Conservation (phyloP, 2,888 invertebrate genomes). For the Ceraclea dissimilis region DNA sequence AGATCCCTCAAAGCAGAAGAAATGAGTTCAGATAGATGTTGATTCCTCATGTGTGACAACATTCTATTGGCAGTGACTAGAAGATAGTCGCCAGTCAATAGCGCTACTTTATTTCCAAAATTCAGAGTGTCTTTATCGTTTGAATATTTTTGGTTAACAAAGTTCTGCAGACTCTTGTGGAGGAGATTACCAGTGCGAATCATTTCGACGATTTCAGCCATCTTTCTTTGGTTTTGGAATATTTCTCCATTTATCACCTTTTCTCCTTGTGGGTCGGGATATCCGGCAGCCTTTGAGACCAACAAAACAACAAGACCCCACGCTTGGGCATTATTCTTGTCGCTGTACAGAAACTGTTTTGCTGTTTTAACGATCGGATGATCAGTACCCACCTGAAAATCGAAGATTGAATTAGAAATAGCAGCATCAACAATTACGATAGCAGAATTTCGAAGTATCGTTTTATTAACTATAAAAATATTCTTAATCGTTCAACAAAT, state of each 20-base stretch:
- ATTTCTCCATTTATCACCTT: constrained; percentile 53
- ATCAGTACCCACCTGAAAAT: constrained; percentile 62
- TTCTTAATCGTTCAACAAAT: too few species aligned
- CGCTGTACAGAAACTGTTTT: constrained; percentile 73
- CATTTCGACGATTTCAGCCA: constrained; percentile 74
- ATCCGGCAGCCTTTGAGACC: constrained; percentile 72
- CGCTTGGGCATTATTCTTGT: constrained; percentile 75
- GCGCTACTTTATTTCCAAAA: constrained; percentile 83
- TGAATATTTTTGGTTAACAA: constrained; percentile 41
- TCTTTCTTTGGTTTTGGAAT: constrained; percentile 48
- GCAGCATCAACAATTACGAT: too few species aligned
- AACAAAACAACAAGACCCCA: constrained; percentile 78
- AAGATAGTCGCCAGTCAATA: constrained; percentile 79
- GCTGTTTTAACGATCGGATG: constrained; percentile 83
- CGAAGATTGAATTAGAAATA: not conserved
- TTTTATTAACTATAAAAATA: too few species aligned
- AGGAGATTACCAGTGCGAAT: constrained; percentile 78
- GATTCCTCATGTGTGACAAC: constrained; percentile 61
- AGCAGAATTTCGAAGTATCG: too few species aligned
- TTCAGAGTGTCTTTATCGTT: constrained; percentile 60
- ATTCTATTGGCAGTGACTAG: constrained; percentile 75
- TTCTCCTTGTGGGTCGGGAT: constrained; percentile 45
- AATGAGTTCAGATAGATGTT: constrained; percentile 72
- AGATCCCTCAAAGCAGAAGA: constrained; percentile 73
- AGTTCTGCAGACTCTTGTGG: constrained; percentile 56